phyloP scores from a whole-genome alignment of 2,888 invertebrate species.

The Nyleta sp. region DNA sequence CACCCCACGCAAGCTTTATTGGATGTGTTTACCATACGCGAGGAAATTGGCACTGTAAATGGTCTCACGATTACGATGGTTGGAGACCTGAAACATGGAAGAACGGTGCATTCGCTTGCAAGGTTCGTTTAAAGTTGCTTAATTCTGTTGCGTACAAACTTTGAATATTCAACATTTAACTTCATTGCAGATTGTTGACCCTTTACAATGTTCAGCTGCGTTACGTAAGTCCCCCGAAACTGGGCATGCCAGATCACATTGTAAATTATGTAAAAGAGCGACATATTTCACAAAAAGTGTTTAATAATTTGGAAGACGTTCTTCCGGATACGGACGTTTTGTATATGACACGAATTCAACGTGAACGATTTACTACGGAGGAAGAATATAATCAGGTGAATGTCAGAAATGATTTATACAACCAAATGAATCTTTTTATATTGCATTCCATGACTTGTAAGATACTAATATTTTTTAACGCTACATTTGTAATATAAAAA shows the following conservation, averaged over 20 bases:
- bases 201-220: slow-evolving; percentile 96
- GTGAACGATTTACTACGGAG: slow-evolving; percentile 92
- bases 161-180: background rate
- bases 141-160: slow-evolving; percentile 64
- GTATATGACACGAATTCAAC: slow-evolving; percentile 99
- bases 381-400: slow-evolving; percentile 94
- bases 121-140: no score
- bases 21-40: slow-evolving; percentile 98
- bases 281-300: slow-evolving; percentile 90
- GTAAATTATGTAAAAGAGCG: slow-evolving; percentile 90
- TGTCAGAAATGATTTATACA: background rate
- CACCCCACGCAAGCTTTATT: slow-evolving; percentile 99
- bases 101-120: slow-evolving; percentile 99
- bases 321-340: slow-evolving; percentile 97
- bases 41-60: slow-evolving; percentile 99
- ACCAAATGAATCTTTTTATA: no score
- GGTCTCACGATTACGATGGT: slow-evolving; percentile 98
- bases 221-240: slow-evolving; percentile 93
- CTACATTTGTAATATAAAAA: no score
- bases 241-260: slow-evolving; percentile 96
- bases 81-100: slow-evolving; percentile 98
- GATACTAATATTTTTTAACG: no score
- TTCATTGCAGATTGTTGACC: slow-evolving; percentile 88
- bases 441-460: no score
- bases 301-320: slow-evolving; percentile 91